phyloP scores from a whole-genome alignment of 2,797 vertebrate genomes.

The Galaxias olidus region DNA sequence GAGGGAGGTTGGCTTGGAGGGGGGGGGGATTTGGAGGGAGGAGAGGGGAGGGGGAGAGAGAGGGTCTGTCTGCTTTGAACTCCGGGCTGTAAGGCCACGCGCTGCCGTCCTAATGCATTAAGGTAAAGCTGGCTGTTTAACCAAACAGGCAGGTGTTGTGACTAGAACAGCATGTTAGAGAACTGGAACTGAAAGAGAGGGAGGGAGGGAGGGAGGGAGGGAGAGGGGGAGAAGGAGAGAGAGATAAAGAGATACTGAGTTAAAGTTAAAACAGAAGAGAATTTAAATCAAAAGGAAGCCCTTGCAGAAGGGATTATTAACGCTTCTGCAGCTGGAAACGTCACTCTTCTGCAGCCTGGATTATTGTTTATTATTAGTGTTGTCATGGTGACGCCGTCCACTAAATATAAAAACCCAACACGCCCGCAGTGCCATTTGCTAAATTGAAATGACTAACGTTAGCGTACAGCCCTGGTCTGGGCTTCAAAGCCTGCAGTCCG shows the following conservation, averaged over 20 bases:
- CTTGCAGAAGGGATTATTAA: too few species aligned
- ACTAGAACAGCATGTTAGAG: constrained; percentile 19
- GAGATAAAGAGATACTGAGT: too few species aligned
- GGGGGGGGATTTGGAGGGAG: background rate
- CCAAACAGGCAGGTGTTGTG: constrained; percentile 19
- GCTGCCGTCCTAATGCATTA: constrained; percentile 15
- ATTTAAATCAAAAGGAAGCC: too few species aligned
- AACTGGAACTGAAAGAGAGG: background rate
- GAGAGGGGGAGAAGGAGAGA: too few species aligned
- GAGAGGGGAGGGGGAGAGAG: background rate
- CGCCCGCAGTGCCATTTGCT: background rate
- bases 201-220: background rate
- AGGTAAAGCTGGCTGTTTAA: constrained; percentile 5
- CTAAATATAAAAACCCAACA: constrained; percentile 11
- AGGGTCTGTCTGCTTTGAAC: constrained; percentile 11
- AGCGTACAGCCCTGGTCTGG: background rate
- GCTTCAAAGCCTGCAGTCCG: too few species aligned
- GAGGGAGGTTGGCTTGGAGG: background rate
- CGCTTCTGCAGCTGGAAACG: too few species aligned
- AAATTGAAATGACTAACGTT: constrained; percentile 9
- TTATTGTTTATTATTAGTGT: constrained; percentile 20
- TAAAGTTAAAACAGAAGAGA: too few species aligned
- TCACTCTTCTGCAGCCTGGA: background rate
- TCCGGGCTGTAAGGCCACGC: constrained; percentile 3
- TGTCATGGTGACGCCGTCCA: constrained; percentile 14